Conservation (phyloP, 2,797 vertebrate species). For the Amphiprion clarkii region DNA sequence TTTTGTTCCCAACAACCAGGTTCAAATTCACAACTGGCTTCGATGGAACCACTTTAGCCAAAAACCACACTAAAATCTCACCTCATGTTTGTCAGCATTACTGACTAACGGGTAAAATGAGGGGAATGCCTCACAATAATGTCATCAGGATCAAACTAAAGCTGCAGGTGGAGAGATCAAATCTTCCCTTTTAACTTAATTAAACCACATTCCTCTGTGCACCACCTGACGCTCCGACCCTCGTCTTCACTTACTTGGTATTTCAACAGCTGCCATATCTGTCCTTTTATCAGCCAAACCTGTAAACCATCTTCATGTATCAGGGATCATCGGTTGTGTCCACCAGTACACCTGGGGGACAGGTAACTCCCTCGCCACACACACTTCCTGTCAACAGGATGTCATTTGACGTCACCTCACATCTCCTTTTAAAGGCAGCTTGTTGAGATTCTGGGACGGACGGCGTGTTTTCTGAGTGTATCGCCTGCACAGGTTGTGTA, state of each 20-base stretch:
- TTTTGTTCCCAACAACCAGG: too few species aligned
- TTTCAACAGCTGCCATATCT: too few species aligned
- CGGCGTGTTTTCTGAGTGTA: conserved; percentile 10
- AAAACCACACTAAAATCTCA: not conserved
- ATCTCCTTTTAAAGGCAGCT: not conserved
- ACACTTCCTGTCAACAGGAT: conserved; percentile 23
- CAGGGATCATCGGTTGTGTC: not conserved
- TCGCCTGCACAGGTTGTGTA: conserved; percentile 44
- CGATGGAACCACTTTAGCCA: not conserved
- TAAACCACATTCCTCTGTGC: conserved; percentile 41
- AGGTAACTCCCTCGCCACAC: not conserved
- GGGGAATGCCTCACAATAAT: too few species aligned
- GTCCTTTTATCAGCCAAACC: not conserved
- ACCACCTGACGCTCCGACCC: not conserved
- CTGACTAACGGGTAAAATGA: too few species aligned
- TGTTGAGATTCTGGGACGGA: not conserved
- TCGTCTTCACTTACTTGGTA: too few species aligned
- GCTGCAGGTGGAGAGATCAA: conserved; percentile 21
- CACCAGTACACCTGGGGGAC: conserved; percentile 16
- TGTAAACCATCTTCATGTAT: not conserved
- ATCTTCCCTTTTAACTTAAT: conserved; percentile 20
- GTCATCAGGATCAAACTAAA: too few species aligned
- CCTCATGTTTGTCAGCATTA: too few species aligned
- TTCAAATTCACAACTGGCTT: too few species aligned
- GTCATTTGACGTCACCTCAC: not conserved